Conservation (phyloP, 2,797 vertebrate genomes). For the Acropternis orthonyx region DNA sequence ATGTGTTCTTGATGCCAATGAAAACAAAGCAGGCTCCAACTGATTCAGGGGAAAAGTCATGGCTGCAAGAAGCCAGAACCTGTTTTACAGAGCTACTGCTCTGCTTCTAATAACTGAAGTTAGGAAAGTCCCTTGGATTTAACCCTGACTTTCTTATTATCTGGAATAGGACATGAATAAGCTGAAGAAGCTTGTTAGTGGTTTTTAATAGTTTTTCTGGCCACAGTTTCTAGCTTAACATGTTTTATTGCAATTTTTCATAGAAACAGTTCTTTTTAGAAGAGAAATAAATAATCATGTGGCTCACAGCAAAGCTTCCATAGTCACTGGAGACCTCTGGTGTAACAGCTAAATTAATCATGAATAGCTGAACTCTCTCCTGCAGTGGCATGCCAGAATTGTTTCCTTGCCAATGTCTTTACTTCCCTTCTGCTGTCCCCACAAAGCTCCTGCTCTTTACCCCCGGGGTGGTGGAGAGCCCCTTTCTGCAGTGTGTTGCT, state of each 20-base stretch:
- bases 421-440: not conserved
- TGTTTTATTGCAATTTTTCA: constrained; percentile 38
- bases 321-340: constrained; percentile 32
- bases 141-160: constrained; percentile 30
- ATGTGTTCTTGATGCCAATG: constrained; percentile 66
- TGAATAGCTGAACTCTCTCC: constrained; percentile 31
- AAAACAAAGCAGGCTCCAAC: constrained; percentile 54
- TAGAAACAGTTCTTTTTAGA: constrained; percentile 21
- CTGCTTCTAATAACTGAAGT: constrained; percentile 37
- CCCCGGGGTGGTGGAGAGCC: not conserved
- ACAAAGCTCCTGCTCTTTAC: not conserved
- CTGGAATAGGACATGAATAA: not conserved
- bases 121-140: constrained; percentile 37
- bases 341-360: constrained; percentile 45
- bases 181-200: constrained; percentile 11
- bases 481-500: not conserved
- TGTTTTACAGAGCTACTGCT: constrained; percentile 46
- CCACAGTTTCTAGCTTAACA: not conserved
- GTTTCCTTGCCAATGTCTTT: constrained; percentile 29
- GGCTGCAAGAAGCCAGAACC: constrained; percentile 30
- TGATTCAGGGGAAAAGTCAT: constrained; percentile 57
- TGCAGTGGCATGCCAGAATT: not conserved
- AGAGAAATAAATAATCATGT: constrained; percentile 32
- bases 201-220: constrained; percentile 36
- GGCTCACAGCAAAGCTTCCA: constrained; percentile 24